Evolutionary conservation across 1,140 invertebrate species (phyloP).

Genomic region (Saccostrea cuccullata): DNA sequence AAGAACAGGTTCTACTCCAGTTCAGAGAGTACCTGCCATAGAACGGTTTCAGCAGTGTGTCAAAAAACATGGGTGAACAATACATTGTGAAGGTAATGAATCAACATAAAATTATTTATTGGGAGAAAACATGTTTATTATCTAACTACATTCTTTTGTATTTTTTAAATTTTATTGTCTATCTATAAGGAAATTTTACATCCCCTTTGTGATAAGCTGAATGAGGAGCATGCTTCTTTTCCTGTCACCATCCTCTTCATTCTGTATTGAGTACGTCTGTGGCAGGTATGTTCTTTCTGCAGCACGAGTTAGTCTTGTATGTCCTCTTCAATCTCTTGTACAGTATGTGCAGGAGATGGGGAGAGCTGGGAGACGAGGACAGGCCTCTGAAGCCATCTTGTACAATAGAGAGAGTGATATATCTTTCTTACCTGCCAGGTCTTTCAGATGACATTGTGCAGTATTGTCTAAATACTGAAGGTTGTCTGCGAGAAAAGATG

Average conservation of each 20-base stretch:
- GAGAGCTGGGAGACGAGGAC: slow-evolving; percentile 39
- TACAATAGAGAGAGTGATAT: slow-evolving; percentile 42
- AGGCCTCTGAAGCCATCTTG: neutral
- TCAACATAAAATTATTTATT: neutral
- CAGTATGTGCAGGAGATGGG: slow-evolving; percentile 49
- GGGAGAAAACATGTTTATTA: too few species aligned
- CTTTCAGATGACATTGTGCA: slow-evolving; percentile 39
- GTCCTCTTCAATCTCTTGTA: slow-evolving; percentile 28
- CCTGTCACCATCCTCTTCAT: neutral
- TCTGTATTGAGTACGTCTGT: slow-evolving; percentile 35
- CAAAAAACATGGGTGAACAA: neutral
- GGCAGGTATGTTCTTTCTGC: slow-evolving; percentile 40
- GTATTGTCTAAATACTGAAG: slow-evolving; percentile 37
- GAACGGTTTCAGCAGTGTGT: neutral
- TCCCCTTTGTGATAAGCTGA: neutral
- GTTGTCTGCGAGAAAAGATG: slow-evolving; percentile 40
- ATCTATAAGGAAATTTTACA: slow-evolving; percentile 12
- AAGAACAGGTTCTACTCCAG: slow-evolving; percentile 38
- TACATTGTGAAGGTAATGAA: neutral
- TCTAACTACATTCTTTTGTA: too few species aligned
- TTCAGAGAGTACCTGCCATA: slow-evolving; percentile 10
- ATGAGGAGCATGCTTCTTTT: neutral
- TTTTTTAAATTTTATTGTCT: too few species aligned
- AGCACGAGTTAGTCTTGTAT: slow-evolving; percentile 28
- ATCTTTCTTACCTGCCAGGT: slow-evolving; percentile 39